Percentiles rank a stretch among this genome's conserved stretches.
phyloP scores from a whole-genome alignment of 1,140 invertebrate genomes.

The Heliconius nattereri region DNA sequence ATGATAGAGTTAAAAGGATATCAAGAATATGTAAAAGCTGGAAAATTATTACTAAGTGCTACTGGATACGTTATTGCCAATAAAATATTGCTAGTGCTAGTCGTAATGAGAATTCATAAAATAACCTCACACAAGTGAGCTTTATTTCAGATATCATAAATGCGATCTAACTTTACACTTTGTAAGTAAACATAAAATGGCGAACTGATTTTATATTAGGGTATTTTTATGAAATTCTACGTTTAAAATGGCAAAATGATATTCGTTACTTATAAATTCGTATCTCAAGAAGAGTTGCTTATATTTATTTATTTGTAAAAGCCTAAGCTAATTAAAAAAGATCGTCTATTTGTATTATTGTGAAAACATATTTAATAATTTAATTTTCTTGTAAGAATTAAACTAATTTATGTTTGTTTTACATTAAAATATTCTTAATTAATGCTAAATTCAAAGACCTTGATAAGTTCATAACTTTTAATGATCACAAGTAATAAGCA shows the following conservation, averaged over 20 bases:
- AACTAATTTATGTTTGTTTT: not conserved
- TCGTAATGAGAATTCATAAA: constrained; percentile 16
- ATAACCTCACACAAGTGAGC: not conserved
- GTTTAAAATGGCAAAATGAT: not conserved
- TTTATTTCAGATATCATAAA: constrained; percentile 3
- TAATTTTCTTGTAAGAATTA: not conserved
- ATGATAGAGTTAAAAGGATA: not conserved
- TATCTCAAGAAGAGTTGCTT: too few relatives aligned
- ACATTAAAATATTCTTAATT: not conserved
- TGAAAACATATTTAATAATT: not conserved
- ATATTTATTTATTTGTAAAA: too few relatives aligned
- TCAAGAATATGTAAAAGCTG: not conserved
- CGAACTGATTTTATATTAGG: not conserved
- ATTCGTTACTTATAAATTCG: not conserved
- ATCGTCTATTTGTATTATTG: too few relatives aligned
- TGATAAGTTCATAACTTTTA: not conserved
- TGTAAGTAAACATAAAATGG: constrained; percentile 6
- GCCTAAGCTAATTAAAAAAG: too few relatives aligned
- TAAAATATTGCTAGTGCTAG: constrained; percentile 14
- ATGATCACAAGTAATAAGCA: not conserved
- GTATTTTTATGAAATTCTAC: not conserved
- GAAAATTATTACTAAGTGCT: constrained; percentile 9
- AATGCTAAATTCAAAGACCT: not conserved
- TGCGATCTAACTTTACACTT: constrained; percentile 2
- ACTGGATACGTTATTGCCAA: constrained; percentile 4